Percentiles rank a stretch among this genome's conserved stretches.
phyloP scores from a whole-genome alignment of 2,888 invertebrate genomes.

The Tanytarsus gracilentus region DNA sequence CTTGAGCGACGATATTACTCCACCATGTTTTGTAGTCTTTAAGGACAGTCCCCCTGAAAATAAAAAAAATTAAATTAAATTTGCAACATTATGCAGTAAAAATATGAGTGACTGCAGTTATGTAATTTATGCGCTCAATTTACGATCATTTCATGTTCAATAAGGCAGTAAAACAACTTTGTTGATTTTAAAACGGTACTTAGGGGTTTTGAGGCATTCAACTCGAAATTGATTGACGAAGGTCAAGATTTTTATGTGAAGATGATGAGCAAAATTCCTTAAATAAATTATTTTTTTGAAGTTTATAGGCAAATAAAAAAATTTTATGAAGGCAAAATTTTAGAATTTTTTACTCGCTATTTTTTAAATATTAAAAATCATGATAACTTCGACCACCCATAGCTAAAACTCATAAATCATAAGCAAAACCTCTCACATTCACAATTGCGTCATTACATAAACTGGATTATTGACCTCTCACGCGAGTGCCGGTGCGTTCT shows the following conservation, averaged over 20 bases:
- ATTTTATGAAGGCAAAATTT: too few species aligned
- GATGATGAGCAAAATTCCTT: too few species aligned
- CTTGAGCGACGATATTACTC: conserved; percentile 56
- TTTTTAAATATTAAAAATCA: too few species aligned
- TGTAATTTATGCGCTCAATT: background rate
- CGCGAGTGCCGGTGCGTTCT: background rate
- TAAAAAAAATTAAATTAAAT: conserved; percentile 30
- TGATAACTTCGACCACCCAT: too few species aligned
- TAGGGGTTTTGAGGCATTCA: too few species aligned
- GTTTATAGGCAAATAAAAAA: too few species aligned
- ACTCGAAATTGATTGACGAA: too few species aligned
- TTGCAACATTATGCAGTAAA: background rate
- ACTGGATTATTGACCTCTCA: background rate
- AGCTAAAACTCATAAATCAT: too few species aligned
- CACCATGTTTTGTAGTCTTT: conserved; percentile 69
- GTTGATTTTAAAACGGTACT: too few species aligned
- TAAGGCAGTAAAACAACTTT: background rate
- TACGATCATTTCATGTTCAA: background rate
- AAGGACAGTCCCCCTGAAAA: conserved; percentile 63
- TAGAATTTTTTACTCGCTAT: too few species aligned
- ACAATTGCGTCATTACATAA: background rate
- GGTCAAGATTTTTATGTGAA: too few species aligned
- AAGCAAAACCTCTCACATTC: background rate
- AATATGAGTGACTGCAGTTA: background rate
- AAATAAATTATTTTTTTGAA: too few species aligned